Evolutionary conservation across 1,140 invertebrate species (phyloP), one percentile per base, ranked within the genome.

Genomic region (Triops longicaudatus): DNA sequence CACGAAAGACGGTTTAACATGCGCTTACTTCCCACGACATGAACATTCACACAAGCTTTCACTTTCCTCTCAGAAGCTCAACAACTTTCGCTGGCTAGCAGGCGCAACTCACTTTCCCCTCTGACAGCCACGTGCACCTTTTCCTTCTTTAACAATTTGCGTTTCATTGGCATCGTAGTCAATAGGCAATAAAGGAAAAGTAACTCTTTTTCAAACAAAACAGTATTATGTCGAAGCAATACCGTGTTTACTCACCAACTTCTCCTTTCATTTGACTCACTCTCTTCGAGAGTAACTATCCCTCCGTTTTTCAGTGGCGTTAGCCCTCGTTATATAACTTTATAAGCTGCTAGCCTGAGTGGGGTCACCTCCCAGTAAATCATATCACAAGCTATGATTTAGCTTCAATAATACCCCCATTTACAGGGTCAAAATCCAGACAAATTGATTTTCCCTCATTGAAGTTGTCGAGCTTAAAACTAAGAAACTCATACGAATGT

Each of bases 31-130:
- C 50, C 50, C 11, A 63, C 22, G 50, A 63, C 50, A 63, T 1
- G 50, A 10, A 63, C 50, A 63, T 63, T 63, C 50, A 63, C 50
- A 63, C 50, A 63, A 63, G 50, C 50, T 63, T 63, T 63, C 50
- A 63, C 50, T 63, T 22, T 63, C 50, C 50, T 22, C 50, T 63
- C 22, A 22, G 50, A 14, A 63, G 50, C n/a, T 63, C 50, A 22
- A 63, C 50, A 63, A 63, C 50, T 63, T 63, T 63, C 50, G 50
- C 50, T 63, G 50, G 14, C 50, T 63, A 44, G 43, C 4, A 11
- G 17, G 17, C 43, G 43, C 43, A 44, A 63, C 22, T 63, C n/a
- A 63, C 50, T 63, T 63, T 63, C 50, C 50, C 50, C 50, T 63
- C 17, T 22, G 50, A 63, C 22, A 63, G 50, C 50, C 50, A 63